Evolutionary conservation across 2,113 vertebrate genomes (phyloP).

Genomic region (Callopanchax toddi): DNA sequence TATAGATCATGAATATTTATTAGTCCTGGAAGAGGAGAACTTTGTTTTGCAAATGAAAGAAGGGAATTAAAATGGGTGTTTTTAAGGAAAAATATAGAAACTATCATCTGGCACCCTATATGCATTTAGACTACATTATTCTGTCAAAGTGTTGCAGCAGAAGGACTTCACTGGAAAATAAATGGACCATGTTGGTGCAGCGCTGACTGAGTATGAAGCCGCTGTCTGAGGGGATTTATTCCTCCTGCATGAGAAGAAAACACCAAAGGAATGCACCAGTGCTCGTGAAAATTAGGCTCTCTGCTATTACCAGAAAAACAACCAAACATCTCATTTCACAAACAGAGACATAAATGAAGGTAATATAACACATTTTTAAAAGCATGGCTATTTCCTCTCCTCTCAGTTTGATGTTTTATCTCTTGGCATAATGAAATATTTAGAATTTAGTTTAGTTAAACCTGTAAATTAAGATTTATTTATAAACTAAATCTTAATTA

Average conservation of each 20-base stretch:
- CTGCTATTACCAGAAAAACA: background rate
- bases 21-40: slow-evolving; percentile 13
- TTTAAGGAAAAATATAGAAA: background rate
- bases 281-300: slow-evolving; percentile 33
- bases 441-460: too few species aligned
- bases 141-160: background rate
- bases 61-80: background rate
- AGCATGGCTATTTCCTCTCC: too few species aligned
- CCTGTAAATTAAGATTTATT: too few species aligned
- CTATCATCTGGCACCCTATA: background rate
- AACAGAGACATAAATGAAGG: too few species aligned
- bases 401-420: too few species aligned
- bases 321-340: too few species aligned
- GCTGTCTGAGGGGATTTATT: slow-evolving; percentile 58
- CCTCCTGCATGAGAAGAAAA: slow-evolving; percentile 54
- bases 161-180: background rate
- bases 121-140: background rate
- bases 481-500: too few species aligned
- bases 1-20: slow-evolving; percentile 35
- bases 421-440: too few species aligned
- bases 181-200: background rate
- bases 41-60: slow-evolving; percentile 14
- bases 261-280: slow-evolving; percentile 37
- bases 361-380: too few species aligned
- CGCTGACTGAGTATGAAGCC: slow-evolving; percentile 8